Evolutionary conservation across 2,797 vertebrate genomes (phyloP).

Genomic region (Myotis planiceps): DNA sequence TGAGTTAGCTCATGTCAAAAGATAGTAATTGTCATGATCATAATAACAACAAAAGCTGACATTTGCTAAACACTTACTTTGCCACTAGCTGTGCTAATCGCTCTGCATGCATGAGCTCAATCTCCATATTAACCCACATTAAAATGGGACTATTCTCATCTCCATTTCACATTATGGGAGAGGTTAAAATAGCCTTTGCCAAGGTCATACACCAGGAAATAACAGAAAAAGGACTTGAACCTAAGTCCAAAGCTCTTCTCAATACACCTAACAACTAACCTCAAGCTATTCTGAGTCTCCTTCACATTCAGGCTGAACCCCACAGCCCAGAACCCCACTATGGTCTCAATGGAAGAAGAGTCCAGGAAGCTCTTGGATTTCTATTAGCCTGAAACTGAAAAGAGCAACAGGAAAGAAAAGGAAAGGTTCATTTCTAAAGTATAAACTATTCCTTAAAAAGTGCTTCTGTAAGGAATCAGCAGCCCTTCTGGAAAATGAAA

Average conservation of each 20-base stretch:
- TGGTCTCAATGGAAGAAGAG: not conserved
- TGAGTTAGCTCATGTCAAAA: not conserved
- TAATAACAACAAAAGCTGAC: not conserved
- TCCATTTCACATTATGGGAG: not conserved
- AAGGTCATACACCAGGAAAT: not conserved
- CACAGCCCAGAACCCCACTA: not conserved
- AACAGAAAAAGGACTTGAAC: not conserved
- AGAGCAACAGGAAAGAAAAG: not conserved
- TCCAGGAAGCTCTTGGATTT: not conserved
- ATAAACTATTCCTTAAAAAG: not conserved
- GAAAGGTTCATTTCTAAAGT: not conserved
- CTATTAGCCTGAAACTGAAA: not conserved
- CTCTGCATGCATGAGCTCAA: not conserved
- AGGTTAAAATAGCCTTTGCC: not conserved
- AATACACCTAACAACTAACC: not conserved
- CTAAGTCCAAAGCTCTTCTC: not conserved
- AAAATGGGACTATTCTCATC: not conserved
- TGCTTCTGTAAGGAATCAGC: not conserved
- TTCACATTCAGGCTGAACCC: not conserved
- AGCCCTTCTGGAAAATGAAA: conserved; percentile 39
- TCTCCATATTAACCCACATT: not conserved
- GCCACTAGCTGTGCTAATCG: not conserved
- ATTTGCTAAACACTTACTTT: not conserved
- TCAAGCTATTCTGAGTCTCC: not conserved
- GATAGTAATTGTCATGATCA: not conserved